Conservation (phyloP, 2,888 invertebrate species). For the Pollenia labialis region DNA sequence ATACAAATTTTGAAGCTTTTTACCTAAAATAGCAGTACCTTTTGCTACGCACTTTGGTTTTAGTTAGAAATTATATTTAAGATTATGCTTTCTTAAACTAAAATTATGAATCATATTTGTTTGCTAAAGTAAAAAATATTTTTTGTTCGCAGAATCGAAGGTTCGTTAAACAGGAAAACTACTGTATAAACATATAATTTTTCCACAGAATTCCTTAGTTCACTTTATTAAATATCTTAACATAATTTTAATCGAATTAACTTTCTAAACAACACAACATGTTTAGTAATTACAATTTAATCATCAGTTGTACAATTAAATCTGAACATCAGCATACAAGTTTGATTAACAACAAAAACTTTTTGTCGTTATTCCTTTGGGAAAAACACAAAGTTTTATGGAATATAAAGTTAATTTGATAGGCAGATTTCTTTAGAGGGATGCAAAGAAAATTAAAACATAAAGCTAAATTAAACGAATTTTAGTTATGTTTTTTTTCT, state of each 20-base stretch:
- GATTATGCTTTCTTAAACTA: too few relatives aligned
- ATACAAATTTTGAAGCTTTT: too few relatives aligned
- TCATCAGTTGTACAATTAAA: conserved; percentile 4
- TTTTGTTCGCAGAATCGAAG: too few relatives aligned
- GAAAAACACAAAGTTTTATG: conserved; percentile 1
- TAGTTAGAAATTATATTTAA: too few relatives aligned
- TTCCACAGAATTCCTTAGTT: too few relatives aligned
- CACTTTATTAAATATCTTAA: too few relatives aligned
- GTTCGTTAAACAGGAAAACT: too few relatives aligned
- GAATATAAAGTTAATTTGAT: conserved; percentile 6
- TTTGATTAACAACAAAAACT: conserved; percentile 6
- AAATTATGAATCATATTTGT: too few relatives aligned
- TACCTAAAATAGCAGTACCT: too few relatives aligned
- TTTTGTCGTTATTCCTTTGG: not conserved
- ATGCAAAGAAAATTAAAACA: not conserved
- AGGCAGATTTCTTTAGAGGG: not conserved
- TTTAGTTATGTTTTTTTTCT: not conserved
- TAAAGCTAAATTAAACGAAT: not conserved
- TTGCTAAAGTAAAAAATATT: too few relatives aligned
- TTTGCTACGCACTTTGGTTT: too few relatives aligned
- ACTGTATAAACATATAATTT: too few relatives aligned
- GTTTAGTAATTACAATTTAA: not conserved
- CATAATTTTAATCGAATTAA: not conserved
- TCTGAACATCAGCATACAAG: not conserved
- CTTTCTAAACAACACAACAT: not conserved